These are phyloP conservation scores for Melozone crissalis DNA, from an alignment of 2,113 vertebrate species.

Conservation along the genomic window DNA sequence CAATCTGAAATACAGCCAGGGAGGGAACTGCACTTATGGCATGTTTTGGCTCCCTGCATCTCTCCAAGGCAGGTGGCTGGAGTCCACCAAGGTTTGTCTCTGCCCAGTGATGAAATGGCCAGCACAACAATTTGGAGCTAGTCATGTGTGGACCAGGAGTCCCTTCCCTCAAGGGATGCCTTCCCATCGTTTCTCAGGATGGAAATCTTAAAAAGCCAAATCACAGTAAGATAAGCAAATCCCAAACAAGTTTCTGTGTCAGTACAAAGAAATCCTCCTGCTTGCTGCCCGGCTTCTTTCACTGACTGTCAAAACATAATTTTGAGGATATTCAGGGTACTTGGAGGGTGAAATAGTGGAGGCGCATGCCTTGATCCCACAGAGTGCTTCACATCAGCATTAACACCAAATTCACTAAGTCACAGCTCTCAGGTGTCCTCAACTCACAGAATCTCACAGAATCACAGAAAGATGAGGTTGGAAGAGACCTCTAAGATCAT, in stretches of 20 bases:
- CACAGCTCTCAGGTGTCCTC: background rate
- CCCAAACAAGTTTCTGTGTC: background rate
- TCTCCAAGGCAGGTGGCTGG: background rate
- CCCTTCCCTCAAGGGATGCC: background rate
- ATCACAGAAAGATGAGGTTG: too few species aligned
- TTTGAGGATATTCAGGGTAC: background rate
- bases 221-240: background rate
- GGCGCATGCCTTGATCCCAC: background rate
- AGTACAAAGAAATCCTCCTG: background rate
- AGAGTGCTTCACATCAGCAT: background rate
- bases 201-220: background rate
- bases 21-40: background rate
- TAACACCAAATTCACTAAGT: background rate
- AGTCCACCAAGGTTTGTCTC: background rate
- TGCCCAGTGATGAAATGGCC: background rate
- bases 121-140: background rate
- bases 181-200: background rate
- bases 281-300: background rate
- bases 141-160: background rate
- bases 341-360: background rate
- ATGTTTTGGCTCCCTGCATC: background rate
- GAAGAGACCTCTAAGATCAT: too few species aligned
- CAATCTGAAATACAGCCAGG: background rate
- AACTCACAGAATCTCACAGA: background rate
- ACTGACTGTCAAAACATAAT: background rate